Conservation (phyloP, 2,797 vertebrate genomes). For the Podarcis siculus region DNA sequence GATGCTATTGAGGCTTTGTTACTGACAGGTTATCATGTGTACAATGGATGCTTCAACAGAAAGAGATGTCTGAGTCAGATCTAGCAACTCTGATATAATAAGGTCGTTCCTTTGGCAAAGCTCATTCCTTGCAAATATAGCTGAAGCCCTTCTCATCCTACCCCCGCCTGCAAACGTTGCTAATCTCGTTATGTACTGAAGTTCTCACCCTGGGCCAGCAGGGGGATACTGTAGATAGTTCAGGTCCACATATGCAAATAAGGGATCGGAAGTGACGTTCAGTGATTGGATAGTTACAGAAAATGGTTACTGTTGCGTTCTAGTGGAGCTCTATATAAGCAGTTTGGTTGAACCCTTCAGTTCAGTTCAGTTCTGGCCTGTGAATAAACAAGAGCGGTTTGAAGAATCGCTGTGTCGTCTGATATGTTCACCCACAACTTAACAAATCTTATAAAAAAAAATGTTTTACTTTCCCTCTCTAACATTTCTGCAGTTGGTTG, state of each 20-base stretch:
- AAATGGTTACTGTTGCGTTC: too few relatives aligned
- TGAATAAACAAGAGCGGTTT: too few relatives aligned
- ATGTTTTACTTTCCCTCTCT: not conserved
- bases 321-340: too few relatives aligned
- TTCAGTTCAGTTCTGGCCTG: too few relatives aligned
- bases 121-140: not conserved
- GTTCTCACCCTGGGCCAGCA: too few relatives aligned
- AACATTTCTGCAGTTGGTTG: not conserved
- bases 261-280: too few relatives aligned
- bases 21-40: not conserved
- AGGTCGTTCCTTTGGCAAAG: not conserved
- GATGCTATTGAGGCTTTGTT: not conserved
- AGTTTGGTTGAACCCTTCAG: too few relatives aligned
- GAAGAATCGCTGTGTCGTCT: too few relatives aligned
- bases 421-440: too few relatives aligned
- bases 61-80: not conserved
- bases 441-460: not conserved
- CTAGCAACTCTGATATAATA: not conserved
- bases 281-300: too few relatives aligned
- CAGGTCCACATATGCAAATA: too few relatives aligned
- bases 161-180: not conserved
- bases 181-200: not conserved
- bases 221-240: too few relatives aligned
- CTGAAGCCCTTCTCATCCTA: not conserved
- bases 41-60: not conserved